phyloP scores from a whole-genome alignment of 1,140 invertebrate species.

The Lepidostoma basale region DNA sequence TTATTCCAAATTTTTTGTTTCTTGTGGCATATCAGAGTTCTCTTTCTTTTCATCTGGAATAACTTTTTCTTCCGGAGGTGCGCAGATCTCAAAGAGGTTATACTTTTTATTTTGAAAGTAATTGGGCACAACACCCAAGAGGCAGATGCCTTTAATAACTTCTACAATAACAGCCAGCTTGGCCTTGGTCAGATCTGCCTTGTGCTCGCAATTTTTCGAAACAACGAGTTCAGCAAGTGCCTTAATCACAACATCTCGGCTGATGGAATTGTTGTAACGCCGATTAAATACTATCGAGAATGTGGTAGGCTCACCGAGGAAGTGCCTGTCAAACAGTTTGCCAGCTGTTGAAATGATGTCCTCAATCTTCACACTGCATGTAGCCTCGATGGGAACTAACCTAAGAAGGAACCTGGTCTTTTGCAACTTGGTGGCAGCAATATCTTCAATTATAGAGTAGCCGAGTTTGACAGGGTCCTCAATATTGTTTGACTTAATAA shows the following conservation, averaged over 20 bases:
- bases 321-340: constrained; percentile 74
- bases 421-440: constrained; percentile 68
- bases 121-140: constrained; percentile 69
- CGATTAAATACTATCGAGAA: constrained; percentile 83
- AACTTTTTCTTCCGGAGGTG: constrained; percentile 7
- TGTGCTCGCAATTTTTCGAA: constrained; percentile 71
- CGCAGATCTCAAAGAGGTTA: constrained; percentile 62
- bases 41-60: neutral
- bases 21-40: neutral
- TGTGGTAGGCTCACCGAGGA: constrained; percentile 71
- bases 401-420: constrained; percentile 77
- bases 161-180: constrained; percentile 79
- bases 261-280: constrained; percentile 77
- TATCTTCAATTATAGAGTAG: constrained; percentile 73
- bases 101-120: constrained; percentile 73
- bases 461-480: constrained; percentile 74
- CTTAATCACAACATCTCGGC: constrained; percentile 72
- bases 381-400: constrained; percentile 78
- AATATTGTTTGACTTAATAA: constrained; percentile 80
- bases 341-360: constrained; percentile 74
- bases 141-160: constrained; percentile 71
- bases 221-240: constrained; percentile 71
- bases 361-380: constrained; percentile 77
- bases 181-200: constrained; percentile 77
- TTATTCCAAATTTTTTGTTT: neutral